Conservation (phyloP, 2,797 vertebrate species). For the Pseudopleuronectes americanus region DNA sequence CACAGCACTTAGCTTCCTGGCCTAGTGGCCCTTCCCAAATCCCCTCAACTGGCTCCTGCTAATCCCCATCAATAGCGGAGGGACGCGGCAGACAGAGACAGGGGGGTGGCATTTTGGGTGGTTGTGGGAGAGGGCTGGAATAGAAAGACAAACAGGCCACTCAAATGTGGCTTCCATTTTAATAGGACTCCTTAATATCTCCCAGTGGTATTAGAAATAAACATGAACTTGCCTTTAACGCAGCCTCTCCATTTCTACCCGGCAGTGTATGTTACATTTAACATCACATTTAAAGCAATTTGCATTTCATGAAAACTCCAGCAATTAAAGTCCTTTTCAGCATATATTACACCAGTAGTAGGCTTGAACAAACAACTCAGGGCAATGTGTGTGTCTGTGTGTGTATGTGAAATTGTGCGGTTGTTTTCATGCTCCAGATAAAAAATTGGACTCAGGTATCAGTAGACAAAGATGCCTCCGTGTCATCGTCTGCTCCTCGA, state of each 20-base stretch:
- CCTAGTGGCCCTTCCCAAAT: slow-evolving; percentile 74
- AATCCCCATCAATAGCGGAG: slow-evolving; percentile 71
- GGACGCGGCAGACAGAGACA: slow-evolving; percentile 55
- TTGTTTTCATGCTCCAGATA: slow-evolving; percentile 7
- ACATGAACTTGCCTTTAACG: slow-evolving; percentile 43
- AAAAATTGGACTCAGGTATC: slow-evolving; percentile 39
- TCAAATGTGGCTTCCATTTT: slow-evolving; percentile 65
- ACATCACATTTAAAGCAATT: slow-evolving; percentile 32
- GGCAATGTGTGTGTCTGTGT: slow-evolving; percentile 9
- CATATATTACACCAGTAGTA: slow-evolving; percentile 31
- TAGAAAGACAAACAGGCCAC: slow-evolving; percentile 67
- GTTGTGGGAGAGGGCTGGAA: slow-evolving; percentile 50
- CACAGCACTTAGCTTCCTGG: slow-evolving; percentile 77
- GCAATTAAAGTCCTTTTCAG: slow-evolving; percentile 22
- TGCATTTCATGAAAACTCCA: slow-evolving; percentile 37
- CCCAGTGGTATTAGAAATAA: slow-evolving; percentile 40
- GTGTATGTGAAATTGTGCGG: not conserved
- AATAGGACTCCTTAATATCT: slow-evolving; percentile 59
- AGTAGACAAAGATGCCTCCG: slow-evolving; percentile 40
- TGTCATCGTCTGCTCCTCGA: slow-evolving; percentile 42
- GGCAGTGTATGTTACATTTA: slow-evolving; percentile 26
- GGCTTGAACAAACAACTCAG: slow-evolving; percentile 13
- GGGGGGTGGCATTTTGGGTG: slow-evolving; percentile 22
- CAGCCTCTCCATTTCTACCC: slow-evolving; percentile 24
- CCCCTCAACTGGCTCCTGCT: slow-evolving; percentile 70